Evolutionary conservation across 1,140 invertebrate genomes (phyloP), one percentile per base, ranked within the genome.

Genomic region (Bombus ignitus): DNA sequence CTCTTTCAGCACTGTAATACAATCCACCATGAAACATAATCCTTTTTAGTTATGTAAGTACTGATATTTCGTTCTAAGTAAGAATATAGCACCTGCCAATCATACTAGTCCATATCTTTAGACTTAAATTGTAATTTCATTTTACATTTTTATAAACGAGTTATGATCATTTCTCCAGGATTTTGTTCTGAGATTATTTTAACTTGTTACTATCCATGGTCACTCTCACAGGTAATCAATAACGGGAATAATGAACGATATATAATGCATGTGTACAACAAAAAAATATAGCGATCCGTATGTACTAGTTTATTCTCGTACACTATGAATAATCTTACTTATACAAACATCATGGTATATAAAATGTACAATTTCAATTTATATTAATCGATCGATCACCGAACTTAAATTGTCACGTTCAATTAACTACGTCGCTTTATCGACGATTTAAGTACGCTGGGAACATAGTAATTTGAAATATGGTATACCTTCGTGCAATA

Each of bases 191-290:
- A n/a, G 35, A 83, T 66, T 39, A 47, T n/a, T 77, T 77, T 53
- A 77, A 42, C 22, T 42, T 37, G 28, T 78, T 78, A 68, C 22
- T 37, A 62, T 10, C 8, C 65, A 68, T 37, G 47, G 35, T 13
- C n/a, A 39, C 25, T 71, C 25, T 44, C 15, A 71, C 66, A 28
- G 22, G 6, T 68, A 83, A 85, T 85, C 76, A 35, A 85, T 80
- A 85, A 78, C 82, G 32, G 68, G 66, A 62, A 80, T 85, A 65
- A 85, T 57, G 66, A 71, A 70, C n/a, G 18, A 42, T 37, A 18
- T n/a, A 68, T n/a, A 42, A 85, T 28, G 53, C 66, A 53, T 22
- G 13, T 79, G 28, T 28, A 53, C 3, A 6, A 47, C 44, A 75
- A 65, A 6, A 44, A 80, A 47, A n/a, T 35, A 12, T 35, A 53